These are phyloP conservation scores for Pseudomyrmex cubaensis DNA, from an alignment of 1,140 invertebrate species.

Conservation along the genomic window DNA sequence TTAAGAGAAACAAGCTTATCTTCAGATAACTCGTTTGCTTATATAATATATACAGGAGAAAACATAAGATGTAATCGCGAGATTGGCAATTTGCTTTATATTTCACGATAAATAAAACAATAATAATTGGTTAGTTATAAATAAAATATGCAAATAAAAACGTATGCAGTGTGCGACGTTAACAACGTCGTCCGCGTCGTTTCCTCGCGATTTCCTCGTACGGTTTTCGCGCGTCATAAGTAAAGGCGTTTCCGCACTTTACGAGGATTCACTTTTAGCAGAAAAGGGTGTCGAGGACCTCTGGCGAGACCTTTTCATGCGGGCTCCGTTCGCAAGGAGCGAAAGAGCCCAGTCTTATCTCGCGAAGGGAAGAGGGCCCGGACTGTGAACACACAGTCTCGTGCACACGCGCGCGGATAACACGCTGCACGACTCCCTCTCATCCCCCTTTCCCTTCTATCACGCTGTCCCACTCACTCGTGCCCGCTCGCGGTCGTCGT, in stretches of 20 bases:
- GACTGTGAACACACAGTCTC: constrained; percentile 72
- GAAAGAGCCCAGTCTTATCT: constrained; percentile 70
- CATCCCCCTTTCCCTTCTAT: background rate
- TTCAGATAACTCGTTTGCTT: no score
- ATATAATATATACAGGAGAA: no score
- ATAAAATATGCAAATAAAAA: no score
- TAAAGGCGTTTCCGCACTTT: constrained; percentile 43
- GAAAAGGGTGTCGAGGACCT: constrained; percentile 69
- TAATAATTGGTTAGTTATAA: no score
- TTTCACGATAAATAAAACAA: background rate
- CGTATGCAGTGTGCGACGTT: background rate
- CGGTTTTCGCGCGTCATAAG: constrained; percentile 20
- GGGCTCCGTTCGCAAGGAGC: constrained; percentile 71
- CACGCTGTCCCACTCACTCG: background rate
- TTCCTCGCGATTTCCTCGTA: background rate
- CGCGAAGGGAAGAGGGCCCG: constrained; percentile 69
- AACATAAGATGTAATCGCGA: background rate
- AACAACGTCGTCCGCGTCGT: background rate
- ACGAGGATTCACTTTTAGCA: constrained; percentile 62
- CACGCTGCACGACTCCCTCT: constrained; percentile 55
- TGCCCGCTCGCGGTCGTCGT: constrained; percentile 53
- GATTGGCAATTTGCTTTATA: background rate
- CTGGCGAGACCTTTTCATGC: constrained; percentile 70
- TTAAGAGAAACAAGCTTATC: no score
- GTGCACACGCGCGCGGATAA: constrained; percentile 65